Evolutionary conservation across 2,797 vertebrate genomes (phyloP), one percentile per base, ranked within the genome.

Genomic region (Pipistrellus pygmaeus): DNA sequence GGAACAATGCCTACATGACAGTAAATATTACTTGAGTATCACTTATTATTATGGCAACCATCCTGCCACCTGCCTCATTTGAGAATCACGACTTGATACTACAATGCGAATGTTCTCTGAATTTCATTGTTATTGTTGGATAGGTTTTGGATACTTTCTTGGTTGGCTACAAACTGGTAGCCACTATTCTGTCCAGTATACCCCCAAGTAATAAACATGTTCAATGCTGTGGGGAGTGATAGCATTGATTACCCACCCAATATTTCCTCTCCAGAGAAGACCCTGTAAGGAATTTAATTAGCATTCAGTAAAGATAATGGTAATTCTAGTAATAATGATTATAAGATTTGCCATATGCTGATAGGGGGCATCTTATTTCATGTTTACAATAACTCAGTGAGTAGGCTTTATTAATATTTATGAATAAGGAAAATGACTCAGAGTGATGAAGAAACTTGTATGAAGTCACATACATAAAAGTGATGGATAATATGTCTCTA

Each of bases 111-210:
- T 48, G 20, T 71, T 30, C 27, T 25, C 17, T 27, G 5, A 66
- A 69, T 78, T 88, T 95, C 81, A 71, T 85, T 38, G 68, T 71
- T 62, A 12, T 23, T 89, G n/a, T 44, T n/a, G 85, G 85, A 82
- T 75, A 68, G 90, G 20, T 32, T 84, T 91, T 80, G 44, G 83
- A 57, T 44, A 21, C 3, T 55, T 90, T 85, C 38, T 88, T 73
- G 44, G 48, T 73, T 85, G 35, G 76, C 81, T 73, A 62, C 11
- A 88, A 85, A 88, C 8, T 51, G 25, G 25, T 32, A 84, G 27
- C 27, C 60, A 5, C 11, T 71, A 2, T 87, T 81, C 35, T 82
- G 4, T 87, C 21, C 82, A 30, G 25, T 11, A 88, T 91, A 20
- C 51, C 38, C 10, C 23, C 44, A 78, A 30, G 77, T 62, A 87